Conservation (phyloP, 64 coral and sea anemone species). For the Platygyra sinensis region DNA sequence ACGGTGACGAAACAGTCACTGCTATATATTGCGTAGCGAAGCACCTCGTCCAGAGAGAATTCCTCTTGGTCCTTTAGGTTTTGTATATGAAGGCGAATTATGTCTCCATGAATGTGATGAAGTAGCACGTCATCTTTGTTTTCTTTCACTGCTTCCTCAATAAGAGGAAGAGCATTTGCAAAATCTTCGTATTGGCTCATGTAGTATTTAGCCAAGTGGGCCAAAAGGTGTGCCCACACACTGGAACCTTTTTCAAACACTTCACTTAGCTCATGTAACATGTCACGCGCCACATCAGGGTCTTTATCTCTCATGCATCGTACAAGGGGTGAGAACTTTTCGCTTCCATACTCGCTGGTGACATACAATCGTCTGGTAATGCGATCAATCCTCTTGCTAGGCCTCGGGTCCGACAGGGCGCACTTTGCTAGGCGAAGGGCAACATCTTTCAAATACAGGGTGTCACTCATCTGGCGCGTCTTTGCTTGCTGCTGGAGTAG, state of each 20-base stretch:
- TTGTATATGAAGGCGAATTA: conserved; percentile 72
- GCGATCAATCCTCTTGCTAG: conserved; percentile 61
- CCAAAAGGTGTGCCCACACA: conserved; percentile 74
- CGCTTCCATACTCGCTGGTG: conserved; percentile 85
- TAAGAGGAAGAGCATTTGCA: conserved; percentile 43
- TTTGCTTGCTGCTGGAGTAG: conserved; percentile 55
- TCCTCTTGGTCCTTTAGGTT: conserved; percentile 50
- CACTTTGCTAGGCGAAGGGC: conserved; percentile 61
- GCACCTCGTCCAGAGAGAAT: conserved; percentile 48
- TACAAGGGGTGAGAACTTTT: conserved; percentile 83
- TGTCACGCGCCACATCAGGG: conserved; percentile 67
- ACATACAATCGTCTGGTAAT: conserved; percentile 80
- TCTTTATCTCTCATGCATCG: conserved; percentile 54
- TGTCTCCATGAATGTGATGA: conserved; percentile 81
- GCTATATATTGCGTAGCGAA: conserved; percentile 69
- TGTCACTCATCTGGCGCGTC: not conserved
- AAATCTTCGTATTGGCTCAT: conserved; percentile 62
- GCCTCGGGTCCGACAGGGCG: conserved; percentile 54
- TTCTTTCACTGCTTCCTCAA: conserved; percentile 63
- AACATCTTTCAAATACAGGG: conserved; percentile 62
- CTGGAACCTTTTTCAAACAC: conserved; percentile 66
- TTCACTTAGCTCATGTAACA: conserved; percentile 61
- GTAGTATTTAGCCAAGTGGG: conserved; percentile 79
- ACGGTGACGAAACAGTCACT: conserved; percentile 72
- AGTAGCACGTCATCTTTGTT: conserved; percentile 66